Evolutionary conservation across 2,113 vertebrate genomes (phyloP).

Genomic region (Hypanus sabinus): DNA sequence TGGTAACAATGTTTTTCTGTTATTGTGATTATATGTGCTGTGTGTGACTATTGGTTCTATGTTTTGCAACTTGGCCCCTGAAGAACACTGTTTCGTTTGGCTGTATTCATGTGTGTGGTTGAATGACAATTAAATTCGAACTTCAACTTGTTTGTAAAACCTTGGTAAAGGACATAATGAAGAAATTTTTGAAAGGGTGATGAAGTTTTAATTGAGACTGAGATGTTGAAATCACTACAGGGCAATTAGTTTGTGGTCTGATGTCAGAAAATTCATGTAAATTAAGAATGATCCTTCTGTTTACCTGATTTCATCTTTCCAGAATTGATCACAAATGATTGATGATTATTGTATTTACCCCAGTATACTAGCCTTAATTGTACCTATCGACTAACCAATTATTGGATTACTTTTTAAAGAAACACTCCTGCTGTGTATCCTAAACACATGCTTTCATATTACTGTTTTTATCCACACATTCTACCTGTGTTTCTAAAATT

Average conservation of each 20-base stretch:
- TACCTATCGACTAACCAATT: neutral
- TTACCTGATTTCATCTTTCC: slow-evolving; percentile 2
- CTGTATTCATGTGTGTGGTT: no score
- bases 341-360: neutral
- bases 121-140: no score
- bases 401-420: neutral
- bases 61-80: no score
- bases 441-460: neutral
- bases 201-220: neutral
- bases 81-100: no score
- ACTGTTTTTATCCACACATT: neutral
- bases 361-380: neutral
- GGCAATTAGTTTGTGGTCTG: neutral
- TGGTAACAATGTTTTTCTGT: no score
- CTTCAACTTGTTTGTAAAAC: no score
- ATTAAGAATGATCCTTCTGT: neutral
- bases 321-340: neutral
- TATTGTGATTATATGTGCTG: no score
- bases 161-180: neutral
- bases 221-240: neutral
- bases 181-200: neutral
- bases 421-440: neutral
- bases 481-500: neutral
- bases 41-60: no score
- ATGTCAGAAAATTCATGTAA: neutral